phyloP scores from a whole-genome alignment of 2,888 invertebrate species.

The Drosophila robusta region DNA sequence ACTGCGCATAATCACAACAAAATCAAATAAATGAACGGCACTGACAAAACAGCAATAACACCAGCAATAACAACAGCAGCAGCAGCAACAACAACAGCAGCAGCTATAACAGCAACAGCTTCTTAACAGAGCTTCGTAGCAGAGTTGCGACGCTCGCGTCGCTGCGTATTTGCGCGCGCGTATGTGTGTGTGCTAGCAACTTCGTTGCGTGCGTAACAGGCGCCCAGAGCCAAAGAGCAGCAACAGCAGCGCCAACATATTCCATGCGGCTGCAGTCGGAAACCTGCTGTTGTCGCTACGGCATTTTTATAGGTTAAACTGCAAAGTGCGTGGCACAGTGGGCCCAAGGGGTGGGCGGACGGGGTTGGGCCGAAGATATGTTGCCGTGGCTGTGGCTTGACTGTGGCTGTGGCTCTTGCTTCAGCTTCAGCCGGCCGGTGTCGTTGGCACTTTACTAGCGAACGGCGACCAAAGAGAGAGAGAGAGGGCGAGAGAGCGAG shows the following conservation, averaged over 20 bases:
- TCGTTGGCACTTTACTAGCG: conserved; percentile 61
- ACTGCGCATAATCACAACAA: conserved; percentile 80
- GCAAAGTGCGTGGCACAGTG: conserved; percentile 61
- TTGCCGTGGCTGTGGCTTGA: conserved; percentile 16
- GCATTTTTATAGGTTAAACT: conserved; percentile 81
- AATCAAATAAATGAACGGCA: conserved; percentile 71
- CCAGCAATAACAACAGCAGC: not conserved
- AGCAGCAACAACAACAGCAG: conserved; percentile 24
- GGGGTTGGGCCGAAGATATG: conserved; percentile 13
- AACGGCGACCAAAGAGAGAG: conserved; percentile 17
- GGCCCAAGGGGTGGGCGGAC: not conserved
- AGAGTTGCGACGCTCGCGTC: conserved; percentile 19
- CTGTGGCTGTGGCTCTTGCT: conserved; percentile 56
- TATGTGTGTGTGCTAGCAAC: conserved; percentile 73
- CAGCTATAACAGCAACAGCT: conserved; percentile 34
- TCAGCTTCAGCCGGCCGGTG: conserved; percentile 76
- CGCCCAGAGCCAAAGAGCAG: conserved; percentile 60
- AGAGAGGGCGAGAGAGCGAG: conserved; percentile 3
- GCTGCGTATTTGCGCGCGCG: conserved; percentile 31
- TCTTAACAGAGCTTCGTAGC: conserved; percentile 44
- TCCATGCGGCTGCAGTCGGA: conserved; percentile 43
- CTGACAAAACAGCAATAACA: conserved; percentile 40
- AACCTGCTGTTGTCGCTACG: conserved; percentile 52
- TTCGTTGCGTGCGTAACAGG: conserved; percentile 74
- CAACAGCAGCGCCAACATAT: conserved; percentile 30